Percentiles rank a stretch among this genome's conserved stretches.
phyloP scores from a whole-genome alignment of 1,140 invertebrate species.

The Eciton burchellii region DNA sequence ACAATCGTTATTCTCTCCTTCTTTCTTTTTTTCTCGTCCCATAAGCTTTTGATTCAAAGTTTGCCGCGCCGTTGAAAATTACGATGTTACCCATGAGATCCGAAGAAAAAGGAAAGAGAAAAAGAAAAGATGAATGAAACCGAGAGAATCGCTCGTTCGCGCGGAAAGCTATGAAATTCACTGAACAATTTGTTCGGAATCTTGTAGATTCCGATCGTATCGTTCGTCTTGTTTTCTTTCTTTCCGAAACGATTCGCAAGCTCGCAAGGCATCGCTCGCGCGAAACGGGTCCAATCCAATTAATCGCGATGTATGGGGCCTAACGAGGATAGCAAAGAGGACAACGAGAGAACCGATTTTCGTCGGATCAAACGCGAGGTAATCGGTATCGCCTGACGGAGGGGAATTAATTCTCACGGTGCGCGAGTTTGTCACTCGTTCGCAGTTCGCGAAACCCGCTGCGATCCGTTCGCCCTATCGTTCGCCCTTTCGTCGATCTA shows the following conservation, averaged over 20 bases:
- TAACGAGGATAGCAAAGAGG: constrained; percentile 42
- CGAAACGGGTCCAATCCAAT: constrained; percentile 41
- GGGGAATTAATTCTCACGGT: constrained; percentile 62
- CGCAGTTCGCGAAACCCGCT: constrained; percentile 25
- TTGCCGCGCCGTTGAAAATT: constrained; percentile 24
- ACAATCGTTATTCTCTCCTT: constrained; percentile 19
- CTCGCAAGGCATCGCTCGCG: not conserved
- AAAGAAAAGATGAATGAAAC: constrained; percentile 23
- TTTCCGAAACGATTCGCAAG: constrained; percentile 4
- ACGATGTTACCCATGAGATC: not conserved
- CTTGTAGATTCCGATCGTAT: constrained; percentile 25
- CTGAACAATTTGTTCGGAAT: constrained; percentile 23
- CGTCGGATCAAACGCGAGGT: constrained; percentile 33
- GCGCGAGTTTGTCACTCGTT: constrained; percentile 57
- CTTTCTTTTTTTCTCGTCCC: too few relatives aligned
- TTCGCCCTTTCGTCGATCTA: constrained; percentile 18
- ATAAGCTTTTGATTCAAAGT: constrained; percentile 25
- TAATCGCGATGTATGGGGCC: constrained; percentile 32
- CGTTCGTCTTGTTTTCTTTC: not conserved
- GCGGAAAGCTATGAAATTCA: constrained; percentile 29
- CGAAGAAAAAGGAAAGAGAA: constrained; percentile 15
- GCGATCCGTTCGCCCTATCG: constrained; percentile 16
- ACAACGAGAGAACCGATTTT: constrained; percentile 52
- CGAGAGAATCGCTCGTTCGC: not conserved
- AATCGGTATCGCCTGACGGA: constrained; percentile 60